A percentile compares a stretch with the other conserved stretches of the same genome.
Conservation (phyloP, 1,140 invertebrate species). For the Bathynomus jamesi region DNA sequence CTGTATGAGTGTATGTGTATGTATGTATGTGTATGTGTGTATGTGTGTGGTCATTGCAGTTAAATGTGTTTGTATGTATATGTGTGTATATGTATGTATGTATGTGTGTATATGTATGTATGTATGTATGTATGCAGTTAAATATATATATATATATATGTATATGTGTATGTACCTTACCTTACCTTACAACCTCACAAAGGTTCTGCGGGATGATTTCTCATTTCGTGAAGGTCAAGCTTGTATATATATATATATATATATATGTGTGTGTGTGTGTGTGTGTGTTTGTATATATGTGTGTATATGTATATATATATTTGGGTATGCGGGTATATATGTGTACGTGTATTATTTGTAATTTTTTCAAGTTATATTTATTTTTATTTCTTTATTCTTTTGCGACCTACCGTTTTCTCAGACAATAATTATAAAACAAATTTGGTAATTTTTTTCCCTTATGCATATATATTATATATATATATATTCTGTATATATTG, state of each 20-base stretch:
- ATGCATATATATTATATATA: too few species aligned
- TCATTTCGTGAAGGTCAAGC: neutral
- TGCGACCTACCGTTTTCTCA: too few species aligned
- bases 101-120: neutral
- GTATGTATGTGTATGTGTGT: neutral
- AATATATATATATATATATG: neutral
- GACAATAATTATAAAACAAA: too few species aligned
- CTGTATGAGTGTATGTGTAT: too few species aligned
- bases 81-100: neutral
- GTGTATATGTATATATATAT: neutral
- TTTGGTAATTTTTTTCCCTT: too few species aligned
- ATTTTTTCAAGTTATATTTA: too few species aligned
- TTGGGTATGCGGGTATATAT: neutral
- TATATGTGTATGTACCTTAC: neutral
- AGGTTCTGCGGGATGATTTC: too few species aligned
- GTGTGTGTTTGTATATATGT: neutral
- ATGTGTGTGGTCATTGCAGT: neutral
- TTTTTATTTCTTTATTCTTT: too few species aligned
- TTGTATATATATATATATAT: neutral
- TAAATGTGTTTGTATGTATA: neutral
- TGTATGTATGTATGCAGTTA: neutral
- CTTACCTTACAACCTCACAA: neutral
- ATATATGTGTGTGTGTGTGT: neutral
- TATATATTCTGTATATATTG: too few species aligned
- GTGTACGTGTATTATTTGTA: neutral